Evolutionary conservation across 2,113 vertebrate genomes (phyloP).

Genomic region (Struthio camelus): DNA sequence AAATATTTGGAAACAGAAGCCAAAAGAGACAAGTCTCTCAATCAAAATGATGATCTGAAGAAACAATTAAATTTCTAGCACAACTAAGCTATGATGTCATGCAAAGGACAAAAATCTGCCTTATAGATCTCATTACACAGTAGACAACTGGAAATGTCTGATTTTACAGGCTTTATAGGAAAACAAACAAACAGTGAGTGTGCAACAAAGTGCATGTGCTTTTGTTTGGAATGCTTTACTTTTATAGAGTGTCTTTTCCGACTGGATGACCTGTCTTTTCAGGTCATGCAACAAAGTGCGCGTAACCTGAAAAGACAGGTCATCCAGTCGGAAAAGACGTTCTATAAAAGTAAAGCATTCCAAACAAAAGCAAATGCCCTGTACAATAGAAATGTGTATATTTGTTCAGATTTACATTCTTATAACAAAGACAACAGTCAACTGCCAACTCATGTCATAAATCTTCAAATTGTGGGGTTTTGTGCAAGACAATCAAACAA

Average conservation of each 20-base stretch:
- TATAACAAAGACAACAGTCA: not conserved
- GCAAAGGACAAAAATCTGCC: not conserved
- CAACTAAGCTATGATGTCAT: not conserved
- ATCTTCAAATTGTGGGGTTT: not conserved
- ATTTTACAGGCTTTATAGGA: not conserved
- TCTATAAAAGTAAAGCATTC: not conserved
- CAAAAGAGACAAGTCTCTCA: not conserved
- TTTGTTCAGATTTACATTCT: not conserved
- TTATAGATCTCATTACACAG: not conserved
- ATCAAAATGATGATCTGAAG: not conserved
- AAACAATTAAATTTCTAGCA: not conserved
- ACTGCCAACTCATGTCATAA: not conserved
- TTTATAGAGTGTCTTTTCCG: conserved; percentile 3
- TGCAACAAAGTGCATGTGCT: conserved; percentile 17
- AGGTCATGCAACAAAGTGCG: not conserved
- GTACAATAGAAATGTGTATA: not conserved
- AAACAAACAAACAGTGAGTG: not conserved
- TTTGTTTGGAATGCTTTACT: not conserved
- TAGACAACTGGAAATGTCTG: not conserved
- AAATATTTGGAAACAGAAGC: not conserved
- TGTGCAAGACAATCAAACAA: not conserved
- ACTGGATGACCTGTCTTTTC: conserved; percentile 37
- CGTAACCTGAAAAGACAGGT: conserved; percentile 57
- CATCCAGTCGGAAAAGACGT: conserved; percentile 5
- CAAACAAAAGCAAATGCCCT: not conserved